phyloP scores from a whole-genome alignment of 1,140 invertebrate species.

The Papilio xuthus region DNA sequence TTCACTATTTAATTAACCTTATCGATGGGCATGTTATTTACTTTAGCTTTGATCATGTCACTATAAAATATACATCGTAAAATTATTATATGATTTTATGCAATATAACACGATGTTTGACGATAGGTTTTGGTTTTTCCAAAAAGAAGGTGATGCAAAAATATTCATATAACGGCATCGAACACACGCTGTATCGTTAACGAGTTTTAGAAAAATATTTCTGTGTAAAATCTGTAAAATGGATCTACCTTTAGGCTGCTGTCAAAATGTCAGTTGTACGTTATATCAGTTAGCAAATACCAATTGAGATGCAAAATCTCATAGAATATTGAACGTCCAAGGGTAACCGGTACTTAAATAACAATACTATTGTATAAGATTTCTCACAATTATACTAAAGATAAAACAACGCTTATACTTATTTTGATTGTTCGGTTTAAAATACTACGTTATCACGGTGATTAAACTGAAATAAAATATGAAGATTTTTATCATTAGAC shows the following conservation, averaged over 20 bases:
- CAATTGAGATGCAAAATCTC: not conserved
- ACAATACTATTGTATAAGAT: slow-evolving; percentile 27
- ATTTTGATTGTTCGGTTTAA: slow-evolving; percentile 29
- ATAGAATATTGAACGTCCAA: slow-evolving; percentile 5
- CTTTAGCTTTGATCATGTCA: no score
- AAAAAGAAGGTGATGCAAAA: not conserved
- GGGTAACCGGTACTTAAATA: slow-evolving; percentile 26
- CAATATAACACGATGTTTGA: no score
- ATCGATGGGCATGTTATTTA: no score
- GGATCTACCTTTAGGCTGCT: not conserved
- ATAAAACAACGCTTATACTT: slow-evolving; percentile 19
- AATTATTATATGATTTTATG: no score
- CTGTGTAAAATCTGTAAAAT: not conserved
- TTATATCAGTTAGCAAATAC: not conserved
- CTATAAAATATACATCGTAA: no score
- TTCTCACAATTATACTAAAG: slow-evolving; percentile 29
- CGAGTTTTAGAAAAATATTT: not conserved
- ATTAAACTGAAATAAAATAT: slow-evolving; percentile 2
- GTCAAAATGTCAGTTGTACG: not conserved
- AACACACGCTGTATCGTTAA: not conserved
- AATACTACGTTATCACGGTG: slow-evolving; percentile 1
- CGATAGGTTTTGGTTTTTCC: no score
- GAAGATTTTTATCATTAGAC: not conserved
- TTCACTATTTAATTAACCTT: no score
- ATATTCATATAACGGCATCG: not conserved